Percentiles rank a stretch among this genome's conserved stretches.
Evolutionary conservation across 2,888 invertebrate genomes (phyloP).

Genomic region (Parelbella ahira): DNA sequence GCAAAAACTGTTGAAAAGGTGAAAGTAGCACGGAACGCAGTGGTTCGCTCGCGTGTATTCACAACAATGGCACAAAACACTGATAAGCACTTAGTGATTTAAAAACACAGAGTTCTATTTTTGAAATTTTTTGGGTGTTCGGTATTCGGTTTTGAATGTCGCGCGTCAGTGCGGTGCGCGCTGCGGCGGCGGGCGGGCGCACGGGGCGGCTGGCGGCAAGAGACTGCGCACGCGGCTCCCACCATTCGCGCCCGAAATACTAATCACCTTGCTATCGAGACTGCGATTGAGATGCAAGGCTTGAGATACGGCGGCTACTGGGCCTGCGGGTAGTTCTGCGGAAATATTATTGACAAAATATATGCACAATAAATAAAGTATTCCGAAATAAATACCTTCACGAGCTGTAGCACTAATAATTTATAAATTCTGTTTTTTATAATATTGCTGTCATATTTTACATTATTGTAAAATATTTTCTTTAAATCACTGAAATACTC

Average conservation of each 20-base stretch:
- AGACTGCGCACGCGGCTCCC: conserved; percentile 71
- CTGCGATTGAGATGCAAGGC: conserved; percentile 43
- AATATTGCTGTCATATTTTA: too few relatives aligned
- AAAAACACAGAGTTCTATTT: conserved; percentile 48
- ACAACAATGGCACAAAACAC: conserved; percentile 61
- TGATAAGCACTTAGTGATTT: conserved; percentile 49
- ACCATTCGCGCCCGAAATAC: conserved; percentile 65
- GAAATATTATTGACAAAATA: too few relatives aligned
- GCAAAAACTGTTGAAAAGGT: conserved; percentile 60
- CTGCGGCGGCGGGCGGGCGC: conserved; percentile 58
- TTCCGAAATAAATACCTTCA: too few relatives aligned
- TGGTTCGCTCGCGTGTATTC: conserved; percentile 37
- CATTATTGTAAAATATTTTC: too few relatives aligned
- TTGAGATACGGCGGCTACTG: conserved; percentile 45
- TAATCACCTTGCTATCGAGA: conserved; percentile 76
- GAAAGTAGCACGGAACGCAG: conserved; percentile 51
- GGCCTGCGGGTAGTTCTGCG: too few relatives aligned
- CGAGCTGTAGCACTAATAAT: too few relatives aligned
- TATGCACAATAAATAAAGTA: too few relatives aligned
- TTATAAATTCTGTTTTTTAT: too few relatives aligned
- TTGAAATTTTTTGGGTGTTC: conserved; percentile 32
- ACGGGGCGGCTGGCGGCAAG: conserved; percentile 64
- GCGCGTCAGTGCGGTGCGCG: conserved; percentile 54
- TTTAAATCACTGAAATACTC: too few relatives aligned
- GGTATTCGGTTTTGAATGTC: conserved; percentile 40